A percentile compares a stretch with the other conserved stretches of the same genome.
Evolutionary conservation across 2,797 vertebrate genomes (phyloP).

Genomic region (Tragelaphus oryx): DNA sequence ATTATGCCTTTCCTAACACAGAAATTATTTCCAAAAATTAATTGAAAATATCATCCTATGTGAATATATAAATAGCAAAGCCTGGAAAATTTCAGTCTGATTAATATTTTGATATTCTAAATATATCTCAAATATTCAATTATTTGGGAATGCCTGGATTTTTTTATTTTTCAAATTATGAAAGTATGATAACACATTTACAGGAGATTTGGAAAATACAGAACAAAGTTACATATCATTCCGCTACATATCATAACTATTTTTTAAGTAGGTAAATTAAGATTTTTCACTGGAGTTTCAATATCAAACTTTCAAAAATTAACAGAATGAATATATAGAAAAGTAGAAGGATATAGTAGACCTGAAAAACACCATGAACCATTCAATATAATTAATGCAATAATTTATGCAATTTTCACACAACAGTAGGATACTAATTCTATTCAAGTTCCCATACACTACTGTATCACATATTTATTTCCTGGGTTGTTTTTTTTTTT

Average conservation of each 20-base stretch:
- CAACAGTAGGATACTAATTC: neutral
- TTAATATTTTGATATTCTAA: neutral
- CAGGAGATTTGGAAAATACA: neutral
- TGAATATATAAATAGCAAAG: constrained; percentile 14
- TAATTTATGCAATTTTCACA: neutral
- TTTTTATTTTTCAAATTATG: neutral
- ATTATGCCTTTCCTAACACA: neutral
- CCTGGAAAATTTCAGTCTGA: neutral
- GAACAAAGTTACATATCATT: neutral
- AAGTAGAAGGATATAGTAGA: neutral
- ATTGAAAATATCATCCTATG: neutral
- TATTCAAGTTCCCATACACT: neutral
- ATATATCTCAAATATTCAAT: neutral
- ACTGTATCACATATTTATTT: neutral
- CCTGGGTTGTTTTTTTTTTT: neutral
- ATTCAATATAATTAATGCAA: neutral
- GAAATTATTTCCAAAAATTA: neutral
- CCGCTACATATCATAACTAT: neutral
- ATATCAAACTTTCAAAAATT: neutral
- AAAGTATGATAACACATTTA: neutral
- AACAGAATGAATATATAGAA: neutral
- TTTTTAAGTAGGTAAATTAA: neutral
- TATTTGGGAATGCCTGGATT: neutral
- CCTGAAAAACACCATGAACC: neutral
- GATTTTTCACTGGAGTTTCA: neutral